phyloP scores from a whole-genome alignment of 53 echinoderm and acorn worm species.

The Actinopyga echinites region DNA sequence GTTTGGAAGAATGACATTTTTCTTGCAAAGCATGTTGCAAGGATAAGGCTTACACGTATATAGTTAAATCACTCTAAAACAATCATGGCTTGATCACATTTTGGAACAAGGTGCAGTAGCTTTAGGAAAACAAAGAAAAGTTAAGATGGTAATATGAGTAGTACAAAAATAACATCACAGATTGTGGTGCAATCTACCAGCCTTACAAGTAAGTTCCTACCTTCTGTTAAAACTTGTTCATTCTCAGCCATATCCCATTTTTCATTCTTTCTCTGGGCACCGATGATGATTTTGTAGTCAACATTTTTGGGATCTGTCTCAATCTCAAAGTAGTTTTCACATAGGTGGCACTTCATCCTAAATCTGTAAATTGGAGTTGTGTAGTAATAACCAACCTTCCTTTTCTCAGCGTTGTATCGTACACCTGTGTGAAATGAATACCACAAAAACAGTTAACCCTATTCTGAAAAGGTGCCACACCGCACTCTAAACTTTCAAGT shows the following conservation, averaged over 20 bases:
- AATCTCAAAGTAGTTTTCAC: slow-evolving; percentile 95
- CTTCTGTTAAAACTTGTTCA: slow-evolving; percentile 95
- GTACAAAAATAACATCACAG: too few species aligned
- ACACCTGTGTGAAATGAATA: slow-evolving; percentile 61
- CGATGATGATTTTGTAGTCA: slow-evolving; percentile 88
- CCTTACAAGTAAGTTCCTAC: too few species aligned
- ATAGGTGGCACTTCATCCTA: slow-evolving; percentile 99
- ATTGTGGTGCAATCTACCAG: neutral
- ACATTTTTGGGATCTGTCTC: slow-evolving; percentile 94
- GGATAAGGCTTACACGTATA: neutral
- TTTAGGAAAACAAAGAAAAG: too few species aligned
- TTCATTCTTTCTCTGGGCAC: slow-evolving; percentile 93
- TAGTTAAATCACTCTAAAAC: neutral
- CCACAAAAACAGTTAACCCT: too few species aligned
- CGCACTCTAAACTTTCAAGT: too few species aligned
- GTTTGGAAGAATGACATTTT: neutral
- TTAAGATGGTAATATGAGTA: too few species aligned
- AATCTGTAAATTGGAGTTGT: slow-evolving; percentile 97
- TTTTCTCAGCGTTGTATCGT: slow-evolving; percentile 98
- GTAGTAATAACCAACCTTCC: slow-evolving; percentile 96
- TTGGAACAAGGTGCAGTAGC: too few species aligned
- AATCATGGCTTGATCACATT: too few species aligned
- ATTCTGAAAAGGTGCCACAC: too few species aligned
- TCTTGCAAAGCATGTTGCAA: too few species aligned
- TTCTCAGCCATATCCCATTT: slow-evolving; percentile 99